Evolutionary conservation across 2,797 vertebrate species (phyloP), one percentile per base, ranked within the genome.

Genomic region (Sorex maritimensis): DNA sequence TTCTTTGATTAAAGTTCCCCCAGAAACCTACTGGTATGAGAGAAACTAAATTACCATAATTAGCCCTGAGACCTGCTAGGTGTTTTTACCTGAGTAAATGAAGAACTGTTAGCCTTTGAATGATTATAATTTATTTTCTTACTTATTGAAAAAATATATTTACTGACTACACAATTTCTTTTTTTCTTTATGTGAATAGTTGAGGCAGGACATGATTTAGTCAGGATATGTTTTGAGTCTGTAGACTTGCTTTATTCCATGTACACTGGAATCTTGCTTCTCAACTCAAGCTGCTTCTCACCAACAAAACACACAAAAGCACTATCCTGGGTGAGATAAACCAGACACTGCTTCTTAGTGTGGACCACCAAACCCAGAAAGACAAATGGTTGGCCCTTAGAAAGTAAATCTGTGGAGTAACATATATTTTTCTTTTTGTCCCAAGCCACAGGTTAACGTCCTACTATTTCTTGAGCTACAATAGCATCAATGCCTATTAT

Each of bases 1-100:
- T 77, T 28, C 73, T 95, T 94, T 94, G 95, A 96, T 95, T 96
- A 96, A 96, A 88, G 82, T 61, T 94, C 95, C 71, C 72, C 87
- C 71, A 80, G 81, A 96, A 84, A 89, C 21, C 73, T 88, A 93
- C 65, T 93, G 73, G 92, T 61, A 74, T 34, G 75, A 81, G n/a
- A 91, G n/a, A 23, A 11, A 72, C 68, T 93, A 92, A 93, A 93
- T 93, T 55, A 46, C 3, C 49, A n/a, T 93, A 97, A 95, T 93
- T 94, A 93, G 81, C 81, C 14, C 46, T 86, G 67, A 86, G 34
- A 93, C 95, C n/a, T 92, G 81, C 74, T 79, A 65, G 89, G 86
- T 24, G 30, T 34, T 88, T 96, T 94, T 82, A 83, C 74, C 55
- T 84, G 11, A 86, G 95, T 84, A 88, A 95, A 95, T 65, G 65